Base-by-base conservation (phyloP, 2,888 invertebrate species). In the Norana najaformis region DNA sequence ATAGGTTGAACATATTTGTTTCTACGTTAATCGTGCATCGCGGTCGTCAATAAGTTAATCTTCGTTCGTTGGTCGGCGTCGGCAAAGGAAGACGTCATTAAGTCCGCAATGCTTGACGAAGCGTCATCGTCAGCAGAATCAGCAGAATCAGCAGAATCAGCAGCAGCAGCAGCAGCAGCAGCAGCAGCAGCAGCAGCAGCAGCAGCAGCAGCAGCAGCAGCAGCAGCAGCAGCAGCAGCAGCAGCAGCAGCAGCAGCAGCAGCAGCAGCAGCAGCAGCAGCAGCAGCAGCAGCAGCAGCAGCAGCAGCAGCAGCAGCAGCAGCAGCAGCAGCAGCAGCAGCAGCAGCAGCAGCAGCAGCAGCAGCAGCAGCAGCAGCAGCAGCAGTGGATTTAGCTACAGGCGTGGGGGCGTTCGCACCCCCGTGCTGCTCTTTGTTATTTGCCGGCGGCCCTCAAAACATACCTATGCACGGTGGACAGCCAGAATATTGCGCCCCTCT, bases 311-410 rank as follows among this genome's bases (percentile, higher is more conserved):
- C 83, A 91, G 90, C 88, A 90, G 88, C 82, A 90, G 91, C 36
- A 90, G 90, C 88, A 90, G 90, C 35, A 90, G 88, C 88, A 91
- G 91, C 39, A 90, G 90, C 69, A 90, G 90, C n/a, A 90, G 91
- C 82, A 91, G 91, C 82, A 91, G 90, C 88, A 91, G 91, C 88
- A 91, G 90, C 88, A 91, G 91, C 88, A 91, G 91, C 88, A 91
- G 91, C 83, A 91, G 91, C 88, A 91, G 90, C 88, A 91, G 91
- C 88, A 90, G 91, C 69, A 91, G 90, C 82, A 90, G 90, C 53
- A 90, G 90, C 88, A 91, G 90, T 88, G 88, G 88, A 89, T 20
- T 34, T 89, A 89, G 41, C 89, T 34, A 47, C 53, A 90, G n/a
- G n/a, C n/a, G n/a, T n/a, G n/a, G n/a, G n/a, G n/a, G n/a, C n/a